Evolutionary conservation across 2,113 vertebrate genomes (phyloP).

Genomic region (Chamaea fasciata): DNA sequence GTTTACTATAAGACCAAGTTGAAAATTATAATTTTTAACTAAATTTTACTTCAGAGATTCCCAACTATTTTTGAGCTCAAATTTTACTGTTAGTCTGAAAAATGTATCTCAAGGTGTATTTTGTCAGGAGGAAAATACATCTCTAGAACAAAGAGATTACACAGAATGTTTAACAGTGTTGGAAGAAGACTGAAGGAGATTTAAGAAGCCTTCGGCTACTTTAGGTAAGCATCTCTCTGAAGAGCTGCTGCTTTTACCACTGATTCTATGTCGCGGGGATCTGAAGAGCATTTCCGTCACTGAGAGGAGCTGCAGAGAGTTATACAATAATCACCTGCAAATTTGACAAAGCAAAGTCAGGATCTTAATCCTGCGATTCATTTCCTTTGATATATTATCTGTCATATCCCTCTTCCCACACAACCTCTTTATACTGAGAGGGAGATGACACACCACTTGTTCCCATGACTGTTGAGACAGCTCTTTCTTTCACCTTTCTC

Average conservation of each 20-base stretch:
- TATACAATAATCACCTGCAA: constrained; percentile 42
- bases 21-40: not conserved
- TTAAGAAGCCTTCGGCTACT: not conserved
- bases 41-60: not conserved
- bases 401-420: constrained; percentile 42
- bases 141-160: not conserved
- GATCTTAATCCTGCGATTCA: constrained; percentile 48
- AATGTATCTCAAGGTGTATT: not conserved
- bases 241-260: constrained; percentile 10
- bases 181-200: not conserved
- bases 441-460: not conserved
- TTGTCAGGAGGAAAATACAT: not conserved
- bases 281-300: constrained; percentile 54
- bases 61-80: not conserved
- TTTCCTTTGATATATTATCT: constrained; percentile 58
- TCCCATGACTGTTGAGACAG: not conserved
- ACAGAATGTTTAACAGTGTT: not conserved
- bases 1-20: not conserved
- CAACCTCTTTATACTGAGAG: constrained; percentile 5
- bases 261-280: not conserved
- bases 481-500: not conserved
- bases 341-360: constrained; percentile 54
- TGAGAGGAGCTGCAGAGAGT: constrained; percentile 21
- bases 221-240: not conserved
- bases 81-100: not conserved